Base-by-base conservation (phyloP, 1,140 invertebrate species). In the Temnothorax curvispinosus region DNA sequence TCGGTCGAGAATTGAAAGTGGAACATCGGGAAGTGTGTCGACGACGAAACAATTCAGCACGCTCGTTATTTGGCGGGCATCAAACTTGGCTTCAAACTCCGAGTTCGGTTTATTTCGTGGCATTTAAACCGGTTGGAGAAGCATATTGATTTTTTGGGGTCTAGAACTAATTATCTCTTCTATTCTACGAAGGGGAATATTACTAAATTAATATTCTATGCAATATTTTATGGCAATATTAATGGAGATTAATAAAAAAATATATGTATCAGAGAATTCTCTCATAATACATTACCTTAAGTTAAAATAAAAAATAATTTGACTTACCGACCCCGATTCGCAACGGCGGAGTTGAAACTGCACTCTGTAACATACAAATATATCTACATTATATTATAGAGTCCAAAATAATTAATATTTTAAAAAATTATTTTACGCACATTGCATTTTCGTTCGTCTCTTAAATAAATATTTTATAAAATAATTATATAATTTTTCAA, bases 11-110 rank as follows among this genome's bases (percentile, higher is more conserved):
- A 64, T 52, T 13, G 38, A 84, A 72, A 74, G 77, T 80, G 47
- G 77, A 80, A 69, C 77, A 15, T 38, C 52, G 54, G 41, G 7
- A 74, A 84, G 69, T 60, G 56, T 60, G 69, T 75, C 69, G 50
- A 60, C 54, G n/a, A 75, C 18, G 47, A 75, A 54, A 82, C 80
- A 74, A 74, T 74, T 72, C 67, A 58, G 38, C 41, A 21, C 77
- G 35, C 62, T 52, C 77, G 15, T 80, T 81, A 54, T 69, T 81
- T 32, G 47, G 47, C 35, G 38, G n/a, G 13, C 13, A 18, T 81
- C 35, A 69, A 80, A 80, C 60, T 38, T 41, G 64, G 5, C 11
- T 62, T 38, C 52, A 15, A 35, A 35, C 54, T 58, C 6, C 6
- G 3, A 35, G n/a, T 2, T 74, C 38, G 54, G 13, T 60, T 76